Evolutionary conservation across 2,113 vertebrate species (phyloP).

Genomic region (Hippoglossus stenolepis): DNA sequence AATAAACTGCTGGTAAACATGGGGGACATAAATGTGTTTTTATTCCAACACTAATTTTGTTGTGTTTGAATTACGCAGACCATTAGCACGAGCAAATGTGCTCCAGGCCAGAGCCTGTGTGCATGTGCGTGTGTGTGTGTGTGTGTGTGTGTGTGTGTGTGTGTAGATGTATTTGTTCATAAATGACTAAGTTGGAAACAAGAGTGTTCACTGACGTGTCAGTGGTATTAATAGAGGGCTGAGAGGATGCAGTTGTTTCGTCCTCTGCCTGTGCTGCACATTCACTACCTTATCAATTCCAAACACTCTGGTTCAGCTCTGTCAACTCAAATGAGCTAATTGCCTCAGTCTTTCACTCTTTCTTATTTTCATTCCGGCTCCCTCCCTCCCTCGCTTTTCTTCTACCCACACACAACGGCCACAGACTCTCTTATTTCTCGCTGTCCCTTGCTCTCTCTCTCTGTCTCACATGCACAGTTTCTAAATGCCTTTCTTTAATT

Average conservation of each 20-base stretch:
- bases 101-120: slow-evolving; percentile 30
- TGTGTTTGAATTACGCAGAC: slow-evolving; percentile 75
- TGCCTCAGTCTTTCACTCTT: slow-evolving; percentile 65
- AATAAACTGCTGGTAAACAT: slow-evolving; percentile 61
- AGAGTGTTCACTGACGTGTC: slow-evolving; percentile 57
- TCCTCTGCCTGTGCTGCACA: slow-evolving; percentile 57
- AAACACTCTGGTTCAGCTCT: slow-evolving; percentile 69
- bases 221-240: slow-evolving; percentile 66
- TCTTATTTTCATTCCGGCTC: slow-evolving; percentile 63
- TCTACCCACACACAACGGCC: slow-evolving; percentile 37
- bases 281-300: slow-evolving; percentile 70
- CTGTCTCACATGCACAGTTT: slow-evolving; percentile 37
- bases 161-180: slow-evolving; percentile 33
- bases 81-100: slow-evolving; percentile 69
- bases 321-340: slow-evolving; percentile 75
- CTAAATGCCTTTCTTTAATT: slow-evolving; percentile 59
- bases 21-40: slow-evolving; percentile 60
- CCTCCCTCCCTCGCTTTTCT: slow-evolving; percentile 22
- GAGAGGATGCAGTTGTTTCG: slow-evolving; percentile 61
- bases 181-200: slow-evolving; percentile 62
- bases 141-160: background rate
- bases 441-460: slow-evolving; percentile 4
- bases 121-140: background rate
- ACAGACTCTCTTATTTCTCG: slow-evolving; percentile 6
- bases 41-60: slow-evolving; percentile 67